phyloP scores from a whole-genome alignment of 2,113 vertebrate species.

The Sphyrna mokarran region DNA sequence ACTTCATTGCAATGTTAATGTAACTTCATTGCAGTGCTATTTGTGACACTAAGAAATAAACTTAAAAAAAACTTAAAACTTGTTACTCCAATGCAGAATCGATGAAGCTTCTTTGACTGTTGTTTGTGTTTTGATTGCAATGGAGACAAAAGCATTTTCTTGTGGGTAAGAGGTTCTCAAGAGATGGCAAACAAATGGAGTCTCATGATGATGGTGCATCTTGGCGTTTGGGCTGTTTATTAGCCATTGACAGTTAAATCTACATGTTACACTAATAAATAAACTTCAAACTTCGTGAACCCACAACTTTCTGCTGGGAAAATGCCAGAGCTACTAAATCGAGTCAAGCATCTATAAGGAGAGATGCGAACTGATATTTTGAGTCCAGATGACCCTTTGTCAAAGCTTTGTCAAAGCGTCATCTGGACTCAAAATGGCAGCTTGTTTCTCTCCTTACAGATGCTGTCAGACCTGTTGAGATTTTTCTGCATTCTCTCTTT shows the following conservation, averaged over 20 bases:
- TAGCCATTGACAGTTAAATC: background rate
- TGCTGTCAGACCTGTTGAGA: too few relatives aligned
- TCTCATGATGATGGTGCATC: background rate
- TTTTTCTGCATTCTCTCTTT: too few relatives aligned
- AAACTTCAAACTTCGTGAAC: background rate
- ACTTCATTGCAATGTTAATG: too few relatives aligned
- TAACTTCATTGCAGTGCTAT: too few relatives aligned
- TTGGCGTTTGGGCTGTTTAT: background rate
- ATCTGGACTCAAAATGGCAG: too few relatives aligned
- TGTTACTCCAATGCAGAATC: background rate
- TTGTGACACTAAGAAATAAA: too few relatives aligned
- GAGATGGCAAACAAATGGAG: background rate
- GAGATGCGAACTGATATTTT: too few relatives aligned
- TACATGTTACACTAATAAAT: too few relatives aligned
- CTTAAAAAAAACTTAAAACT: too few relatives aligned
- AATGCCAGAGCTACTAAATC: background rate
- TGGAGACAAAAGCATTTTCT: background rate
- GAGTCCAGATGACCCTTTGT: too few relatives aligned
- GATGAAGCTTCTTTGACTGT: background rate
- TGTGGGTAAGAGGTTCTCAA: background rate
- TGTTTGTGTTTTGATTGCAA: background rate
- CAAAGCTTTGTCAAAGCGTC: too few relatives aligned
- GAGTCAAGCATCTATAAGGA: background rate
- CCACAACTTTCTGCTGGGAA: background rate
- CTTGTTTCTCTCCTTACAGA: too few relatives aligned